Conservation (phyloP, 1,140 invertebrate genomes). For the Oryctes rhinoceros region DNA sequence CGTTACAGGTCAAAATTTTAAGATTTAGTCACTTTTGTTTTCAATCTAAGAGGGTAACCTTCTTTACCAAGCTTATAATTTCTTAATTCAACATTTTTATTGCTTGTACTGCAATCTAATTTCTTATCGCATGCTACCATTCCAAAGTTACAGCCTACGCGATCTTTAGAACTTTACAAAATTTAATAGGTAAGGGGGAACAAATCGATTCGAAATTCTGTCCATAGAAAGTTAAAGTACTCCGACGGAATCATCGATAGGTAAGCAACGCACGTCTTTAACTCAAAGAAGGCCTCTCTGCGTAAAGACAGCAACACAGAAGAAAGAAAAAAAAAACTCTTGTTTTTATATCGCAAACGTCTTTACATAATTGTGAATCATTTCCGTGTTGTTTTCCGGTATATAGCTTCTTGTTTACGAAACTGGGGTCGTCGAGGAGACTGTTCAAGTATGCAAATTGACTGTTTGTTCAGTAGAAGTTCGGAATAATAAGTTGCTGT, state of each 20-base stretch:
- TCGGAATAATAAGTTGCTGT: slow-evolving; percentile 29
- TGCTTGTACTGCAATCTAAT: too few species aligned
- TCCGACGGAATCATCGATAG: background rate
- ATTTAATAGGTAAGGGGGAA: too few species aligned
- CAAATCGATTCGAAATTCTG: too few species aligned
- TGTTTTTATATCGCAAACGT: slow-evolving; percentile 7
- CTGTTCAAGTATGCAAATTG: slow-evolving; percentile 30
- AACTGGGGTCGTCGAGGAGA: background rate
- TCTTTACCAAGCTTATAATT: too few species aligned
- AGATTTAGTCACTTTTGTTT: too few species aligned
- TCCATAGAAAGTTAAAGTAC: background rate
- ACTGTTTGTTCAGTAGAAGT: slow-evolving; percentile 33
- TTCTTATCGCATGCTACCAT: too few species aligned
- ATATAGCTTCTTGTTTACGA: slow-evolving; percentile 31
- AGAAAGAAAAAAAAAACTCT: background rate
- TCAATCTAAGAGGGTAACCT: too few species aligned
- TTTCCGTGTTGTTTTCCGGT: slow-evolving; percentile 22
- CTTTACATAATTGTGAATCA: slow-evolving; percentile 28
- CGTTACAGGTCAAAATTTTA: too few species aligned
- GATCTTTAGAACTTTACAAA: too few species aligned
- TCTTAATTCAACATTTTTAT: too few species aligned
- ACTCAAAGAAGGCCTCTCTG: background rate
- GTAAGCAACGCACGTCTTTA: background rate
- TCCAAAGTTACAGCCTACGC: too few species aligned
- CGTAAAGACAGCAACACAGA: background rate